Evolutionary conservation across 1,140 invertebrate species (phyloP), one percentile per base, ranked within the genome.

Genomic region (Tribolium madens): DNA sequence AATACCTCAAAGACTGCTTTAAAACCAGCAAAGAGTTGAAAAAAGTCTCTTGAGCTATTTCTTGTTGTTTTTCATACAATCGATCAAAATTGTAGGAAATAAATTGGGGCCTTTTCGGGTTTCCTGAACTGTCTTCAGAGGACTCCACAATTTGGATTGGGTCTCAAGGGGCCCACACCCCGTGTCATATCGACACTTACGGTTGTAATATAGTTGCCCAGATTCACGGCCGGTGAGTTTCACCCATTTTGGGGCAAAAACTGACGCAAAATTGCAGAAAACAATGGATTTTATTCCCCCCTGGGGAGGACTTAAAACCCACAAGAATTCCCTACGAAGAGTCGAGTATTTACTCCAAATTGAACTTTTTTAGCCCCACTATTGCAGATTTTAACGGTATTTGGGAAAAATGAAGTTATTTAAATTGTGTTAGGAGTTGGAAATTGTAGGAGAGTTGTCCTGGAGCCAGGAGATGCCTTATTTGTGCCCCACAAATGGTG

Each of bases 271-370:
- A 80, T 89, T 88, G 15, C 80, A 96, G 95, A 81, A 99, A 99
- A 87, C 88, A 90, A 71, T 99, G 97, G 97, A 86, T 97, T 17
- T 86, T 99, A n/a, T 98, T 97, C 87, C 94, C 96, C 10, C 96
- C 96, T 12, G 90, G 93, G 46, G 89, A 88, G 47, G 84, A 89
- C 75, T 86, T 98, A 74, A 91, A 92, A 81, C 92, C 95, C 73
- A 95, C 95, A 6, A 90, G 97, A 84, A 89, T 98, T 75, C 97
- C 97, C 10, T 99, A 97, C 88, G 97, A 99, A 89, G 97, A 99
- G 85, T 98, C 97, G 0, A 98, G 96, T 87, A 90, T 99, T 15
- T 99, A 97, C 85, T 97, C 95, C 84, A 88, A 91, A 86, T 88
- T 94, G 26, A 95, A 96, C 87, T 93, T 96, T 82, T 92, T 91